These are phyloP conservation scores for Leucoma salicis DNA, from an alignment of 2,888 invertebrate species.

Conservation along the genomic window DNA sequence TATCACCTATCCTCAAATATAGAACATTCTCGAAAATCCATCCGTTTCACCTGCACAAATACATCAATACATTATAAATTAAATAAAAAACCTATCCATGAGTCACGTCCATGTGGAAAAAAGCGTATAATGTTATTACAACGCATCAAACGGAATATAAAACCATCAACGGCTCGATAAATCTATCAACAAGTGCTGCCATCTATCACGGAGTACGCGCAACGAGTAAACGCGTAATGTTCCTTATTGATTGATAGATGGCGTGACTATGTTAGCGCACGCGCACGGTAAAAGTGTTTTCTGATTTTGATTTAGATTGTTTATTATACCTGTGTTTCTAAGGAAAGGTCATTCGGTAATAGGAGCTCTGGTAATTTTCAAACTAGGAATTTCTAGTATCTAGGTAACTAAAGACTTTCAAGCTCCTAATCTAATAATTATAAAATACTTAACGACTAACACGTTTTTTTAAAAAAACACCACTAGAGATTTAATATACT, in stretches of 20 bases:
- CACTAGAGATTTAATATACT: too few species aligned
- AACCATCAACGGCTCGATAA: conserved; percentile 60
- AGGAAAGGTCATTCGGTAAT: conserved; percentile 22
- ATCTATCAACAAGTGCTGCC: conserved; percentile 69
- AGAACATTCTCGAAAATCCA: conserved; percentile 30
- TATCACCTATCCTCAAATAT: conserved; percentile 32
- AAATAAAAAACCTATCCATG: conserved; percentile 30
- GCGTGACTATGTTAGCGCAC: conserved; percentile 52
- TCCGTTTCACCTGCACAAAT: conserved; percentile 40
- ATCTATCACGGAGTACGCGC: conserved; percentile 62
- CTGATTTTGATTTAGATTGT: conserved; percentile 51
- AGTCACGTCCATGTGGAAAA: conserved; percentile 39
- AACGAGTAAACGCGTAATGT: conserved; percentile 70
- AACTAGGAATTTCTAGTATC: background rate
- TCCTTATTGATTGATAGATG: conserved; percentile 70
- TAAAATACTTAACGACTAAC: too few species aligned
- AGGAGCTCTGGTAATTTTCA: conserved; percentile 11
- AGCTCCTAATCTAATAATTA: too few species aligned
- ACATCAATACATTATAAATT: conserved; percentile 37
- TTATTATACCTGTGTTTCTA: conserved; percentile 41
- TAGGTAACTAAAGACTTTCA: too few species aligned
- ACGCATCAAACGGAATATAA: conserved; percentile 62
- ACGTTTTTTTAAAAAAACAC: too few species aligned
- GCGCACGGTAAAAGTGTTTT: conserved; percentile 46
- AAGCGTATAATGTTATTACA: conserved; percentile 56